Percentiles rank a stretch among this genome's conserved stretches.
These are phyloP conservation scores for Epizoanthus scotinus DNA, from an alignment of 92 coral and sea anemone genomes.

Conservation along the genomic window DNA sequence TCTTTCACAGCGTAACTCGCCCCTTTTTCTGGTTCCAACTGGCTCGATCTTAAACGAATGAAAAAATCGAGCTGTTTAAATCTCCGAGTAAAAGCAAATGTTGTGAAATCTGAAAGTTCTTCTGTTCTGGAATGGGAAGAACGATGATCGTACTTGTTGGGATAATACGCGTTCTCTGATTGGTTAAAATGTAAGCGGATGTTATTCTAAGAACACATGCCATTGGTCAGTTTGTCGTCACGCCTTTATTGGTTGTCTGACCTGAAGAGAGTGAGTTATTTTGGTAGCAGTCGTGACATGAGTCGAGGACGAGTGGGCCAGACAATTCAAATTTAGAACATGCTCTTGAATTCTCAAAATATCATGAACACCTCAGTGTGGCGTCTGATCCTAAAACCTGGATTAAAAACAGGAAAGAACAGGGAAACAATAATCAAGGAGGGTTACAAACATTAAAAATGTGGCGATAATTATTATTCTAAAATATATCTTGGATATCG, in stretches of 20 bases:
- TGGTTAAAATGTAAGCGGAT: not conserved
- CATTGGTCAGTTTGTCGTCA: slow-evolving; percentile 29
- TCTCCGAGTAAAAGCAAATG: slow-evolving; percentile 13
- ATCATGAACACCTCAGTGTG: not conserved
- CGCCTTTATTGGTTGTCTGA: slow-evolving; percentile 42
- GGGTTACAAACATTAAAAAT: too few relatives aligned
- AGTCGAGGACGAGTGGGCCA: not conserved
- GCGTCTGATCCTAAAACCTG: not conserved
- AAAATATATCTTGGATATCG: too few relatives aligned
- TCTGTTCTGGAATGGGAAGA: slow-evolving; percentile 43
- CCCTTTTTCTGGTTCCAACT: not conserved
- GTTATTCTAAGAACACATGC: not conserved
- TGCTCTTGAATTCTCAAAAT: slow-evolving; percentile 38
- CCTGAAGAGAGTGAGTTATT: slow-evolving; percentile 21
- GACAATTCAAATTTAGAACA: slow-evolving; percentile 38
- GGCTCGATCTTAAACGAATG: slow-evolving; percentile 5
- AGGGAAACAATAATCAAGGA: too few relatives aligned
- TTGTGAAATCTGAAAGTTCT: slow-evolving; percentile 39
- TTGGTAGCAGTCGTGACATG: slow-evolving; percentile 29
- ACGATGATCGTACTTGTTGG: slow-evolving; percentile 24
- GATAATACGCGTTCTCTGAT: slow-evolving; percentile 13
- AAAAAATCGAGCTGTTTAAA: slow-evolving; percentile 20
- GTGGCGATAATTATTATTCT: too few relatives aligned
- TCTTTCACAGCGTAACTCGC: not conserved
- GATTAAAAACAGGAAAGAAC: too few relatives aligned